A percentile compares a stretch with the other conserved stretches of the same genome.
These are phyloP conservation scores for Prunella himalayana DNA, from an alignment of 2,113 vertebrate genomes.

Conservation along the genomic window DNA sequence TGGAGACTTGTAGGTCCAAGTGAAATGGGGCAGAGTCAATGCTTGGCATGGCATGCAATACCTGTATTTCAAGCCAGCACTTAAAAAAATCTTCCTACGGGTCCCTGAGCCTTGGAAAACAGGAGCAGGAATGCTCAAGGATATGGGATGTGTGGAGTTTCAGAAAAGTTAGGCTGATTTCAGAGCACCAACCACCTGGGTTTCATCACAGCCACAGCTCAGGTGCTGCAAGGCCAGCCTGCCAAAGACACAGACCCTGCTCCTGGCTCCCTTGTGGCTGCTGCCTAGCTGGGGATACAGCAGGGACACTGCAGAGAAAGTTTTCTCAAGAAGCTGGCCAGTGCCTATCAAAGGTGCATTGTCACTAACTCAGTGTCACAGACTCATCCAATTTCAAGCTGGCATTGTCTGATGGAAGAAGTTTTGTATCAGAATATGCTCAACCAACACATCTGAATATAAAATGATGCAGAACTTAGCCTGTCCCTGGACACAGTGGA, in stretches of 20 bases:
- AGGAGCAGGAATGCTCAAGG: neutral
- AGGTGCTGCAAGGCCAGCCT: neutral
- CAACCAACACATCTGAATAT: neutral
- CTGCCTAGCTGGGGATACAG: neutral
- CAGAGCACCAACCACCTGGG: neutral
- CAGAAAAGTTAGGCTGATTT: neutral
- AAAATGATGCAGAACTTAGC: neutral
- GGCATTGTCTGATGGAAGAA: neutral
- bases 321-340: neutral
- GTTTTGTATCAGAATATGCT: neutral
- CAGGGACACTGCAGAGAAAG: neutral
- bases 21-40: neutral
- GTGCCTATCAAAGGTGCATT: neutral
- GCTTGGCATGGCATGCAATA: neutral
- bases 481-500: too few relatives aligned
- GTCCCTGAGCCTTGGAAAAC: neutral
- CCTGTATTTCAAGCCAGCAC: neutral
- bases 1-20: neutral
- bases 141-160: neutral
- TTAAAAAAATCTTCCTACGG: neutral
- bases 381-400: neutral
- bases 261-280: neutral
- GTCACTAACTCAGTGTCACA: neutral
- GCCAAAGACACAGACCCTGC: neutral
- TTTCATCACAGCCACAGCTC: neutral